Base-by-base conservation (phyloP, 2,888 invertebrate genomes). In the Halocaridina rubra region DNA sequence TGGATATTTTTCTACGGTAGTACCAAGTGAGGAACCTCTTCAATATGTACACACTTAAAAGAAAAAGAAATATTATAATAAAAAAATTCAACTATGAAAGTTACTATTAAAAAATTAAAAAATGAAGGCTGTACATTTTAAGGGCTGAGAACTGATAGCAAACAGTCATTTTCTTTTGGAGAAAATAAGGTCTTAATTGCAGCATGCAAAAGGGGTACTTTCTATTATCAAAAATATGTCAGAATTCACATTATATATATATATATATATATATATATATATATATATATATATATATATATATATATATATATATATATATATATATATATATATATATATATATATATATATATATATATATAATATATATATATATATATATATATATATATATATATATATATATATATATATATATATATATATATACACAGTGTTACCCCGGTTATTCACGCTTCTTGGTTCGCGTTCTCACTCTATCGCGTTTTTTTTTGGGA, bases 11-110 rank as follows among this genome's bases (percentile, higher is more conserved):
- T 91, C 96, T 93, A 89, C 95, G 94, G 91, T 96, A 98, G 91
- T 97, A 97, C 95, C 96, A 97, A 46, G 96, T 95, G 90, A 98
- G 93, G 88, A 95, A 91, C 89, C 94, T 94, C 89, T 96, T 96
- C 24, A 96, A 92, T 85, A 94, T 92, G 90, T 95, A 93, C 87
- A 97, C 94, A 89, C 97, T 97, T 91, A 30, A 84, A 87, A 59
- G 29, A 24, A 16, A 10, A 27, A 30, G 10, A 19, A 39, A 75
- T 75, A 57, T 77, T 53, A n/a, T n/a, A n/a, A n/a, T n/a, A n/a
- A n/a, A n/a, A n/a, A n/a, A n/a, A n/a, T n/a, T n/a, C n/a, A n/a
- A n/a, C n/a, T n/a, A n/a, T n/a, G n/a, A n/a, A n/a, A n/a, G n/a
- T n/a, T n/a, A n/a, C n/a, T n/a, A n/a, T n/a, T n/a, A n/a, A n/a